Evolutionary conservation across 2,797 vertebrate species (phyloP).

Genomic region (Catamblyrhynchus diadema): DNA sequence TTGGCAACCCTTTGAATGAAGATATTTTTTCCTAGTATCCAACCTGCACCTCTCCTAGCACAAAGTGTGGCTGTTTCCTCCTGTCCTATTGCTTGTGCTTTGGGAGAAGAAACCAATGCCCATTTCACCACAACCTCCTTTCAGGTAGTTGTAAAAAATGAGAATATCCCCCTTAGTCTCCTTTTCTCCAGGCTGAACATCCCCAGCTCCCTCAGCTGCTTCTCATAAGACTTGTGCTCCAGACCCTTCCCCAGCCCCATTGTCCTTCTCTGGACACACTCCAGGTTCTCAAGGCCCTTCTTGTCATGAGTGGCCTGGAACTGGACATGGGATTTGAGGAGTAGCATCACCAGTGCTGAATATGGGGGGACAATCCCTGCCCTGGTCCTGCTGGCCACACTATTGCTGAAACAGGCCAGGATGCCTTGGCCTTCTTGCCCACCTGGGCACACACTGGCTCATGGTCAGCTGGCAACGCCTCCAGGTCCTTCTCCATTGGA

Average conservation of each 20-base stretch:
- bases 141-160: neutral
- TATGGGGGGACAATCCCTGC: rapidly evolving
- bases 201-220: neutral
- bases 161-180: neutral
- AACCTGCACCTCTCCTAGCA: neutral
- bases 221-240: neutral
- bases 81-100: neutral
- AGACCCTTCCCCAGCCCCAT: rapidly evolving
- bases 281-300: neutral
- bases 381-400: neutral
- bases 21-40: neutral
- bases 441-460: neutral
- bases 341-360: rapidly evolving
- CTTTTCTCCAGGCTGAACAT: neutral
- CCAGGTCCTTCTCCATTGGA: neutral
- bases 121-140: neutral
- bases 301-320: neutral
- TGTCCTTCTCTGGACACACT: rapidly evolving
- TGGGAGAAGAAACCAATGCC: neutral
- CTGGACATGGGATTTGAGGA: rapidly evolving
- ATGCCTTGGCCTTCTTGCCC: neutral
- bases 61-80: neutral
- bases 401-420: neutral
- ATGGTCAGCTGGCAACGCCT: neutral
- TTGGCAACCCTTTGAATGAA: neutral